Evolutionary conservation across 2,113 vertebrate genomes (phyloP), one percentile per base, ranked within the genome.

Genomic region (Microtus richardsoni): DNA sequence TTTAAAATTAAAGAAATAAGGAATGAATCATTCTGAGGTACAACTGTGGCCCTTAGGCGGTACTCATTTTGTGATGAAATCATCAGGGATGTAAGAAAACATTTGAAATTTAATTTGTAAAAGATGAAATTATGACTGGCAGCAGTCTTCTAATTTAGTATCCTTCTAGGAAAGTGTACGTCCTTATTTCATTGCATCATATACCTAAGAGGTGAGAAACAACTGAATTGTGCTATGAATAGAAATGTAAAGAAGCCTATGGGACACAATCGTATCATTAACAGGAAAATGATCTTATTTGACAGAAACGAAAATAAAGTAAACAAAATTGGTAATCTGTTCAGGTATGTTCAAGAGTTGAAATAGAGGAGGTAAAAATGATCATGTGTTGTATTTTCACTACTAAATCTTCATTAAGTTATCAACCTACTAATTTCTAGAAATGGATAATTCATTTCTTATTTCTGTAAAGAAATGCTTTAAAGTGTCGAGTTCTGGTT

Each of bases 361-460:
- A 80, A 22, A 39, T 21, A 39, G 7, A 54, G 10, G 52, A n/a
- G 33, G 2, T 17, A 17, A 80, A 80, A 21, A 39, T 36, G 36
- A 24, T 24, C 11, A 14, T 52, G 21, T 44, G 7, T 58, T 36
- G 4, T 54, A 26, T 52, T 30, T n/a, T 1, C 19, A 10, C 11
- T 71, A 9, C 4, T 41, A 64, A 79, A 80, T 73, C 24, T 90
- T 80, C 54, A 80, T 17, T 71, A 26, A 14, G 5, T 64, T 36
- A 41, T 26, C 30, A 71, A 71, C 26, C 0, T 87, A 52, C 3
- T 11, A 60, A 26, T 44, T 91, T 87, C 52, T 64, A 73, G 41
- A 87, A 91, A 54, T 88, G 21, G 28, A 73, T 62, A 74, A 95
- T n/a, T 52, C 49, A n/a, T 49, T 52, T 5, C 39, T 91, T 86